Conservation (phyloP, 2,797 vertebrate species). For the Nasua narica region DNA sequence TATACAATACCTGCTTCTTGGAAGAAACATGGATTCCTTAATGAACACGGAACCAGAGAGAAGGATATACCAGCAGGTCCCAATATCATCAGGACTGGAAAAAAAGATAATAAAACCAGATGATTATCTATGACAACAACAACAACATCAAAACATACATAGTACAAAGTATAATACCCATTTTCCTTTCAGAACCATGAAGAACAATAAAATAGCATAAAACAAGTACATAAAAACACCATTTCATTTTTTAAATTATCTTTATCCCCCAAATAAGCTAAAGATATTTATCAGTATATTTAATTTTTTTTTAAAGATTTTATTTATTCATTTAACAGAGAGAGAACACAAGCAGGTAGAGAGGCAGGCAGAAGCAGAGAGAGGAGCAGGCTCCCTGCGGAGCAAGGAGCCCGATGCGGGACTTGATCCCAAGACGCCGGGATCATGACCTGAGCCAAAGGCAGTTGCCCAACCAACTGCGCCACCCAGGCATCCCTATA, state of each 20-base stretch:
- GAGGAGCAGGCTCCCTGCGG: no score
- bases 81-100: conserved; percentile 96
- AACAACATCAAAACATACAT: neutral
- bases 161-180: neutral
- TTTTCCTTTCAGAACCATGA: neutral
- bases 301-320: no score
- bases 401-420: no score
- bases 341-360: no score
- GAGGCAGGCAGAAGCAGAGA: no score
- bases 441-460: no score
- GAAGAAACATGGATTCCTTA: conserved; percentile 99
- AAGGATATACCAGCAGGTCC: conserved; percentile 99
- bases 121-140: neutral
- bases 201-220: neutral
- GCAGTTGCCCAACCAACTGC: no score
- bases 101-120: conserved; percentile 57
- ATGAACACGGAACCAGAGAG: conserved; percentile 99
- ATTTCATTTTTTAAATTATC: neutral
- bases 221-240: neutral
- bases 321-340: no score
- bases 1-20: conserved; percentile 95
- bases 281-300: neutral
- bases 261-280: neutral
- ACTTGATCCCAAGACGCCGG: no score
- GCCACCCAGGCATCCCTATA: no score